Evolutionary conservation across 1,140 invertebrate genomes (phyloP).

Genomic region (Drosophila grimshawi): DNA sequence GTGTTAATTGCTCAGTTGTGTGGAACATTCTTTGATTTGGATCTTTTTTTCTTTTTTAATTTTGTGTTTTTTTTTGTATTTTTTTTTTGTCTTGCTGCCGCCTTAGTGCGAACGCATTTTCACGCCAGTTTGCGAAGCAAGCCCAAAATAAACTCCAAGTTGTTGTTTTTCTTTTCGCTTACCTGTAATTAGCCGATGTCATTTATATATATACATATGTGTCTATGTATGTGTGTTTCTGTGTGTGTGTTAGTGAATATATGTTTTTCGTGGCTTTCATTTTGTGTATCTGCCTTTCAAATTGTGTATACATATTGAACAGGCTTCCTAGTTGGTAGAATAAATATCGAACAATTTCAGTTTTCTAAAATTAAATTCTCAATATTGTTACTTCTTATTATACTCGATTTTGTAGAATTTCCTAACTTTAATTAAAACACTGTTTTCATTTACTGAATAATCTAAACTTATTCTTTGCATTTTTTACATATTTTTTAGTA

Average conservation of each 20-base stretch:
- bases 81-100: constrained; percentile 17
- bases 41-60: constrained; percentile 18
- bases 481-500: not conserved
- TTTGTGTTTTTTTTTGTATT: constrained; percentile 26
- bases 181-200: constrained; percentile 82
- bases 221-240: not conserved
- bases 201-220: constrained; percentile 42
- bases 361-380: constrained; percentile 1
- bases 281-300: constrained; percentile 43
- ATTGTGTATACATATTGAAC: constrained; percentile 8
- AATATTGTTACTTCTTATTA: not conserved
- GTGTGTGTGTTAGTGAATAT: not conserved
- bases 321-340: constrained; percentile 11
- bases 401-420: too few species aligned
- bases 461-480: not conserved
- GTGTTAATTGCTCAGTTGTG: constrained; percentile 82
- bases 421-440: not conserved
- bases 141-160: constrained; percentile 75
- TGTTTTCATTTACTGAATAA: not conserved
- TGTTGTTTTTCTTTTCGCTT: constrained; percentile 59
- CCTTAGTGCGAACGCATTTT: constrained; percentile 71
- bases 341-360: constrained; percentile 13
- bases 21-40: constrained; percentile 79
- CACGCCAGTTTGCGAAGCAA: constrained; percentile 57
- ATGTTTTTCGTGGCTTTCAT: constrained; percentile 25